Evolutionary conservation across 1,140 invertebrate genomes (phyloP), one percentile per base, ranked within the genome.

Genomic region (Vanessa tameamea): DNA sequence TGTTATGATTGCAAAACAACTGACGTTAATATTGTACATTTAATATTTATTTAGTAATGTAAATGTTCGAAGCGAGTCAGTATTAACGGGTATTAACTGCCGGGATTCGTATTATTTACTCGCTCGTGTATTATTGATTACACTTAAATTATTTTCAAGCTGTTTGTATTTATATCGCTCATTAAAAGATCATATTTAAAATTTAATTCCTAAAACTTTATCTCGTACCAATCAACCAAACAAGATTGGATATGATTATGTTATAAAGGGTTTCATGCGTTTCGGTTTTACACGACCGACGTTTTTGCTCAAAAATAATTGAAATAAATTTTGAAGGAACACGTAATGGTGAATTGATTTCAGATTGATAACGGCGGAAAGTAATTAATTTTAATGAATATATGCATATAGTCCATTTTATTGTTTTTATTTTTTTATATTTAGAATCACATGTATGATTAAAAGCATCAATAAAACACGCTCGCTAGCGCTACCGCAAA

Each of bases 1-100:
- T 77, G 78, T 74, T 71, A 48, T 50, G 43, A 61, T 73, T 57
- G 47, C 64, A 50, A 66, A 66, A 61, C 53, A 59, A 67, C 64
- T 63, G 20, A 61, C 43, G 53, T 73, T 73, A 67, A 73, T 67
- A 59, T 73, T 66, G 64, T 67, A 59, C 64, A 59, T 55, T 65
- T 72, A 65, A 64, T 66, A 72, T 72, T 65, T 72, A 65, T 47
- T 66, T 65, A 48, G 64, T 64, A 65, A 47, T 72, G 51, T 57
- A 65, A 61, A 66, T 73, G 31, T 15, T 59, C 47, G 14, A 31
- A 47, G 26, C 43, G 51, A 67, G 66, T 57, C 66, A 68, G 37
- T 14, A 47, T 47, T 57, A 59, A 69, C 51, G 15, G 16, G 51
- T 43, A 59, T 61, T 61, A 61, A 61, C 31, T 43, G 66, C 55